Evolutionary conservation across 2,797 vertebrate species (phyloP).

Genomic region (Vipera latastei): DNA sequence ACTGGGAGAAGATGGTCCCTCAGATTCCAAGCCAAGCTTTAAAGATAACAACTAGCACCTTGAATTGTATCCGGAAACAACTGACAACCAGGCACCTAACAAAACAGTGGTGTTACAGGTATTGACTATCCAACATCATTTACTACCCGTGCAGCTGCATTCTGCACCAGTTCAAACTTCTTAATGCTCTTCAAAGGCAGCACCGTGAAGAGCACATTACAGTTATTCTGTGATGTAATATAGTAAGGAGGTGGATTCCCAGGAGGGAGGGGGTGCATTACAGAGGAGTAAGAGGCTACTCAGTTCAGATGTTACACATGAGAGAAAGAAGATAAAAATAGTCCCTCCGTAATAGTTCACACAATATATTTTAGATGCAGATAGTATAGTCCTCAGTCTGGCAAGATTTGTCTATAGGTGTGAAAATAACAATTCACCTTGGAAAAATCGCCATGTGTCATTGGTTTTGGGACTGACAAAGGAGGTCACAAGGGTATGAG

Average conservation of each 20-base stretch:
- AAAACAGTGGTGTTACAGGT: not conserved
- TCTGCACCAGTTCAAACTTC: not conserved
- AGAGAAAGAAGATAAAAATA: not conserved
- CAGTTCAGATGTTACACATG: not conserved
- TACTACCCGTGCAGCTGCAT: not conserved
- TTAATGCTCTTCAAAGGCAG: too few relatives aligned
- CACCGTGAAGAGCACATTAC: not conserved
- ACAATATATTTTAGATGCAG: not conserved
- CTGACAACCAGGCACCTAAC: not conserved
- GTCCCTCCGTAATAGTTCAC: not conserved
- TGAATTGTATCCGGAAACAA: not conserved
- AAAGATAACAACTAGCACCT: not conserved
- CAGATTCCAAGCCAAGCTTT: not conserved
- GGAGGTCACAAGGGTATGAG: not conserved
- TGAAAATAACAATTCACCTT: not conserved
- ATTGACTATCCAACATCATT: not conserved
- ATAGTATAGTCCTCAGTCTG: not conserved
- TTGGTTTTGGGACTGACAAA: not conserved
- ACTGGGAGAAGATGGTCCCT: not conserved
- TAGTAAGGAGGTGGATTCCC: not conserved
- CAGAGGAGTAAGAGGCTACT: not conserved
- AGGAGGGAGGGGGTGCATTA: not conserved
- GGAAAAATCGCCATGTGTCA: not conserved
- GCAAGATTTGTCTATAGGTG: not conserved
- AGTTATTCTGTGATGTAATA: not conserved